phyloP scores from a whole-genome alignment of 37 sponge, comb jelly and placozoan genomes.

The Corticium candelabrum region DNA sequence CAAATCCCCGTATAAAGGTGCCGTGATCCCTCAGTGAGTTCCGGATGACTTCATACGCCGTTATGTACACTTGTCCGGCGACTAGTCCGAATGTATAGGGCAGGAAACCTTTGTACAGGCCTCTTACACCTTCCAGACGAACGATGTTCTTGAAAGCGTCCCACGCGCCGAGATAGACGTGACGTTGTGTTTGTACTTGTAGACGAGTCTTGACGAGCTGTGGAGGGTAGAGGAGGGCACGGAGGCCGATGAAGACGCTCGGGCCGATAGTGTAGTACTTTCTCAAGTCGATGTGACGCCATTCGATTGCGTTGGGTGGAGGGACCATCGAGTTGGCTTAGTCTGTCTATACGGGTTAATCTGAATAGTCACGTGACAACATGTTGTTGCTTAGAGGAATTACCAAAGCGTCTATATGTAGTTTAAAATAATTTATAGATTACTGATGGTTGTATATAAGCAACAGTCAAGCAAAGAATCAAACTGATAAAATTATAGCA shows the following conservation, averaged over 20 bases:
- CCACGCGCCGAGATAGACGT: slow-evolving; percentile 70
- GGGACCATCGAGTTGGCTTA: no score
- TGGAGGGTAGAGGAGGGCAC: slow-evolving; percentile 73
- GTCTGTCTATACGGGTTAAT: neutral
- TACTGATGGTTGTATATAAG: no score
- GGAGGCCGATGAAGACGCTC: slow-evolving; percentile 54
- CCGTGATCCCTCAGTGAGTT: slow-evolving; percentile 20
- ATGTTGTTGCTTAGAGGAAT: no score
- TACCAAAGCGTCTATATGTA: no score
- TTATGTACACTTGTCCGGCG: slow-evolving; percentile 84
- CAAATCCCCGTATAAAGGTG: slow-evolving; percentile 60
- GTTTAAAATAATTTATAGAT: no score
- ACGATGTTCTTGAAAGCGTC: slow-evolving; percentile 76
- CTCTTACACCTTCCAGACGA: slow-evolving; percentile 64
- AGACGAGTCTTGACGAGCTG: slow-evolving; percentile 85
- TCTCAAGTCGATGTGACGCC: slow-evolving; percentile 78
- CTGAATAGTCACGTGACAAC: no score
- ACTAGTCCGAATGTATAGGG: slow-evolving; percentile 51
- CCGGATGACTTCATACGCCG: slow-evolving; percentile 76
- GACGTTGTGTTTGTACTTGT: slow-evolving; percentile 65
- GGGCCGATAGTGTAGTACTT: slow-evolving; percentile 76
- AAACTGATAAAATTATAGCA: no score
- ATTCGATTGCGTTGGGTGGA: slow-evolving; percentile 56
- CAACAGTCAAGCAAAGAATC: no score
- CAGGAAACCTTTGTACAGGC: slow-evolving; percentile 86